phyloP scores from a whole-genome alignment of 2,888 invertebrate species.

The Synergus laeviventris region DNA sequence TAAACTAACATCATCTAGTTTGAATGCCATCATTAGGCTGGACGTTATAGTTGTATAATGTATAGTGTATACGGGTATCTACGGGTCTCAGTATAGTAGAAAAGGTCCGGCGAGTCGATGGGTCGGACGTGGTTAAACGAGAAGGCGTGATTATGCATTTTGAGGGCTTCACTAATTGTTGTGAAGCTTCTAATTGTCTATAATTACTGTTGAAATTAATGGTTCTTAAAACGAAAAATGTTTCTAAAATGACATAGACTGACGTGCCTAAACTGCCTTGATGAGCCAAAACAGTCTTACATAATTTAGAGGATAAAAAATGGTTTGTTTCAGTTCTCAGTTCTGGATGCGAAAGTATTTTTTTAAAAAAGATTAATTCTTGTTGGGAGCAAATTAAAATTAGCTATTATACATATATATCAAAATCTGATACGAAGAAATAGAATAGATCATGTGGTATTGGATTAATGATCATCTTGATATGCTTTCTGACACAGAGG shows the following conservation, averaged over 20 bases:
- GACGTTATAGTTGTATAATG: slow-evolving; percentile 39
- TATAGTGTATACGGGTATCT: too few relatives aligned
- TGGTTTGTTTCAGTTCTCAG: background rate
- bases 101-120: slow-evolving; percentile 37
- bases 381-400: background rate
- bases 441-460: background rate
- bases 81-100: background rate
- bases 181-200: slow-evolving; percentile 60
- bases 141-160: slow-evolving; percentile 61
- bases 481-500: slow-evolving; percentile 53
- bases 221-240: slow-evolving; percentile 45
- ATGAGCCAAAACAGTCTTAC: slow-evolving; percentile 5
- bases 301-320: slow-evolving; percentile 9
- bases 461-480: slow-evolving; percentile 58
- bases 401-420: background rate
- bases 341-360: background rate
- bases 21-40: slow-evolving; percentile 32
- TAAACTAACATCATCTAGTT: slow-evolving; percentile 35
- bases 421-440: background rate
- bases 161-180: slow-evolving; percentile 60
- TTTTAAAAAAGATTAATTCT: background rate
- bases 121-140: slow-evolving; percentile 54
- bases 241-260: slow-evolving; percentile 16
- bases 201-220: slow-evolving; percentile 61
- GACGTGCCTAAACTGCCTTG: slow-evolving; percentile 4